Percentiles rank a stretch among this genome's conserved stretches.
phyloP scores from a whole-genome alignment of 2,888 invertebrate species.

The Siphlonurus alternatus region DNA sequence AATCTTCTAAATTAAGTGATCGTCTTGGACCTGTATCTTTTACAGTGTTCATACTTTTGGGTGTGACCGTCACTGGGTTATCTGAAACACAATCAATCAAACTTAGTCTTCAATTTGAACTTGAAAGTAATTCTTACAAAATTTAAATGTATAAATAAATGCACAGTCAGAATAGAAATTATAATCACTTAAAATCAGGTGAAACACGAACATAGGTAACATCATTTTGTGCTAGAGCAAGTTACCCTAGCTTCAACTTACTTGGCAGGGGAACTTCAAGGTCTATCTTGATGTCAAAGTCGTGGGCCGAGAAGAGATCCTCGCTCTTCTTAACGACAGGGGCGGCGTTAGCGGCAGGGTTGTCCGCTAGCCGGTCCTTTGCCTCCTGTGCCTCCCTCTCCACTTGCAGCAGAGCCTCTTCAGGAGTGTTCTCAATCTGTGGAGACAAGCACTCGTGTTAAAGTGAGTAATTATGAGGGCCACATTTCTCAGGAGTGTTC shows the following conservation, averaged over 20 bases:
- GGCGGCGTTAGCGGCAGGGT: not conserved
- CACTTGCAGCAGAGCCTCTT: constrained; percentile 23
- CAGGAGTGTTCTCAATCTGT: too few relatives aligned
- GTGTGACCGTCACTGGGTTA: constrained; percentile 49
- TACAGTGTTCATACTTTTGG: constrained; percentile 49
- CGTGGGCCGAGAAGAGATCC: constrained; percentile 53
- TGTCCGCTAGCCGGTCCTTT: not conserved
- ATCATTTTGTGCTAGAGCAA: not conserved
- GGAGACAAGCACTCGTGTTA: too few relatives aligned
- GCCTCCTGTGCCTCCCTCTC: constrained; percentile 18
- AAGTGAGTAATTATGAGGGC: too few relatives aligned
- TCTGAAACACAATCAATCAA: constrained; percentile 41
- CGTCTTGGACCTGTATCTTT: constrained; percentile 69
- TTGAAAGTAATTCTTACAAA: too few relatives aligned
- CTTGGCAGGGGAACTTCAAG: constrained; percentile 47
- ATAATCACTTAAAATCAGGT: not conserved
- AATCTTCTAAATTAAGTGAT: constrained; percentile 78
- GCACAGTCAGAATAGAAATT: constrained; percentile 12
- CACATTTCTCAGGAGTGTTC: too few relatives aligned
- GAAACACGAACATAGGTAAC: not conserved
- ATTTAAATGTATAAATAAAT: too few relatives aligned
- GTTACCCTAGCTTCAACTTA: too few relatives aligned
- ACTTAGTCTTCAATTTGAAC: too few relatives aligned
- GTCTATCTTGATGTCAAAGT: constrained; percentile 93
- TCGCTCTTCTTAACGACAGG: constrained; percentile 21